Conservation (phyloP, 2,113 vertebrate genomes). For the Natator depressus region DNA sequence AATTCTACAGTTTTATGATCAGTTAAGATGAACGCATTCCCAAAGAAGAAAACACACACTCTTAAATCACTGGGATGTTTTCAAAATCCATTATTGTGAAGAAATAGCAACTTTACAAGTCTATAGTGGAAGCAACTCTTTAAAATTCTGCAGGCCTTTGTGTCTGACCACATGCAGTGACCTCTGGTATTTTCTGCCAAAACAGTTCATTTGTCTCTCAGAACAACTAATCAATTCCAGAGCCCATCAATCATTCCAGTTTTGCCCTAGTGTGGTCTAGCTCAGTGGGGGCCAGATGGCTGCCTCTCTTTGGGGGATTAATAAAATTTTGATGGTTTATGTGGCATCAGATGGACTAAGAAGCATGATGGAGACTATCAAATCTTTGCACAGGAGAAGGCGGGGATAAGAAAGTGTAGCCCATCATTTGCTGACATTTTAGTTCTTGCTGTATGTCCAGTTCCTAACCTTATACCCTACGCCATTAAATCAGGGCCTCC, state of each 20-base stretch:
- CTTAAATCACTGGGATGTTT: background rate
- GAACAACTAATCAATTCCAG: constrained; percentile 96
- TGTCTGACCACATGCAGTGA: constrained; percentile 85
- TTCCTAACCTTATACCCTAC: background rate
- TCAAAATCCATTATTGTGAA: constrained; percentile 34
- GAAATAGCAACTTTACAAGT: constrained; percentile 60
- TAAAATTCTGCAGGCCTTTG: constrained; percentile 81
- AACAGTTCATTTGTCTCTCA: constrained; percentile 93
- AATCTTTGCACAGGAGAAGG: constrained; percentile 17
- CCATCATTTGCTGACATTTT: constrained; percentile 1
- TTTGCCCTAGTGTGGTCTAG: constrained; percentile 74
- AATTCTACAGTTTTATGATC: background rate
- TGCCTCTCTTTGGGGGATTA: constrained; percentile 85
- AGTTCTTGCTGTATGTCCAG: background rate
- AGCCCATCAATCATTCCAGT: constrained; percentile 91
- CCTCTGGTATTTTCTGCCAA: constrained; percentile 92
- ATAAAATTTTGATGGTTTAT: constrained; percentile 88
- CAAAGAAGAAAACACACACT: background rate
- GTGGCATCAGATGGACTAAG: constrained; percentile 75
- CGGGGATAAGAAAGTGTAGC: background rate
- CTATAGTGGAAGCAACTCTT: constrained; percentile 75
- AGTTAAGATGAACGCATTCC: background rate
- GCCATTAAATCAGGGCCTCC: background rate
- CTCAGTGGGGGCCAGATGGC: constrained; percentile 82
- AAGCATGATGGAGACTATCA: constrained; percentile 76